phyloP scores from a whole-genome alignment of 2,888 invertebrate genomes.

The Callosobruchus maculatus region DNA sequence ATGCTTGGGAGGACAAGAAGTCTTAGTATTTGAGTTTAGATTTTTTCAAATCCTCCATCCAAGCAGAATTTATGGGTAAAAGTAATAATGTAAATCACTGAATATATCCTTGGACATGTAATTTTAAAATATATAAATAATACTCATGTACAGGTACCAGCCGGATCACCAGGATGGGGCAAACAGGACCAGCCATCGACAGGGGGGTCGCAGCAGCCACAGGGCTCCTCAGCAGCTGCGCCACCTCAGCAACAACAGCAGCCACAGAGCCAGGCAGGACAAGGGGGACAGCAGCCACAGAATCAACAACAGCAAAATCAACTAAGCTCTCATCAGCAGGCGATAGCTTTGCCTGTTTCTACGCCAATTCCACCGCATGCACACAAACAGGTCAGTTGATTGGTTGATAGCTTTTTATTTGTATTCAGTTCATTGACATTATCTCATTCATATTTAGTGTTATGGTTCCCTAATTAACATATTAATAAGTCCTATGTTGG shows the following conservation, averaged over 20 bases:
- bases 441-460: no score
- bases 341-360: constrained; percentile 43
- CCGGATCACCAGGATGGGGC: constrained; percentile 79
- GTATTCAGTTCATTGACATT: no score
- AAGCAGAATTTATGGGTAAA: no score
- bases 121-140: no score
- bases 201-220: constrained; percentile 31
- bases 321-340: constrained; percentile 43
- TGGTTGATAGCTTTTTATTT: neutral
- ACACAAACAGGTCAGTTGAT: constrained; percentile 28
- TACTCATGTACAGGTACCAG: constrained; percentile 58
- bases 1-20: no score
- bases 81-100: no score
- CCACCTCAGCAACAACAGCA: constrained; percentile 5
- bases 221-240: constrained; percentile 10
- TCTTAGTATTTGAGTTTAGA: no score
- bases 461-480: no score
- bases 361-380: constrained; percentile 37
- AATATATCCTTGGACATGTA: no score
- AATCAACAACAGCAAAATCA: constrained; percentile 22
- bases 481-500: no score
- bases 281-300: constrained; percentile 2
- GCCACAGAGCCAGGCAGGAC: constrained; percentile 17
- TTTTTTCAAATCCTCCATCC: no score
- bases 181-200: constrained; percentile 43